phyloP scores from a whole-genome alignment of 1,140 invertebrate genomes.

The Camponotus floridanus region DNA sequence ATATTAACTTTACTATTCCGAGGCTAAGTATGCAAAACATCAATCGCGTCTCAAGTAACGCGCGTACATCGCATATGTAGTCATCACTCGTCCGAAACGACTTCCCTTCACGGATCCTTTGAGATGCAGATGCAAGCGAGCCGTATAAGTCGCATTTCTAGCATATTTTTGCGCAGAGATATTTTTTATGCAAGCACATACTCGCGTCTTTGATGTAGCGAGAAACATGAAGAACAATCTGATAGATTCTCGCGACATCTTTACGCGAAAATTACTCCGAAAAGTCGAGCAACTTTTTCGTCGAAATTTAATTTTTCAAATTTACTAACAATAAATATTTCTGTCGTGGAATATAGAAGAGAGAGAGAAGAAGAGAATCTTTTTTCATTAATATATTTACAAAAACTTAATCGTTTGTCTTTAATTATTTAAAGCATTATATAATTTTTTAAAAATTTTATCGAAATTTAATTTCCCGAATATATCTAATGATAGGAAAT shows the following conservation, averaged over 20 bases:
- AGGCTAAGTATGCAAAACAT: slow-evolving; percentile 39
- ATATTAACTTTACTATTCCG: slow-evolving; percentile 46
- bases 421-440: too few species aligned
- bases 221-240: not conserved
- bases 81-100: slow-evolving; percentile 61
- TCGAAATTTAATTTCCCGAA: too few species aligned
- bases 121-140: slow-evolving; percentile 66
- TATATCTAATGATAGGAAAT: too few species aligned
- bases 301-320: not conserved
- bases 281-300: not conserved
- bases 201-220: slow-evolving; percentile 26
- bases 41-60: slow-evolving; percentile 39
- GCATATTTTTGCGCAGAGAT: slow-evolving; percentile 33
- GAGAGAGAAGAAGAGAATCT: too few species aligned
- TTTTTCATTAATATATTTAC: too few species aligned
- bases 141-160: not conserved
- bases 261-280: not conserved
- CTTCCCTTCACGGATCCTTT: slow-evolving; percentile 53
- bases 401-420: too few species aligned
- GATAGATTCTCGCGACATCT: not conserved
- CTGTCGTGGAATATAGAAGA: too few species aligned
- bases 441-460: too few species aligned
- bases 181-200: not conserved
- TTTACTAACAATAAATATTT: not conserved
- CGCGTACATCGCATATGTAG: slow-evolving; percentile 63